Evolutionary conservation across 2,888 invertebrate species (phyloP).

Genomic region (Anthrax anthrax): DNA sequence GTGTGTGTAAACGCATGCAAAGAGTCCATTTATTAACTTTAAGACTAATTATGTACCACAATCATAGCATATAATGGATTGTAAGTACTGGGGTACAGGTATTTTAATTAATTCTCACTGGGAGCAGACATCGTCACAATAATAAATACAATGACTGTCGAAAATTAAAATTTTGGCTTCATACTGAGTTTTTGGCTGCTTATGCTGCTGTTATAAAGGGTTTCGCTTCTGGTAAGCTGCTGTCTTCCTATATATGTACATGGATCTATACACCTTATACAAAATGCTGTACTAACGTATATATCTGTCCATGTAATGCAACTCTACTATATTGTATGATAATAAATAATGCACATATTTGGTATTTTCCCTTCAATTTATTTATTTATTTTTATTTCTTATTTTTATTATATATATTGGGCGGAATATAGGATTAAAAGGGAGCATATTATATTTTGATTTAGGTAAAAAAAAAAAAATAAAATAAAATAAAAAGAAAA

Average conservation of each 20-base stretch:
- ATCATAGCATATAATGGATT: conserved; percentile 7
- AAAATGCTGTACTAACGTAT: not conserved
- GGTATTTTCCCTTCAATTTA: not conserved
- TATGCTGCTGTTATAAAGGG: not conserved
- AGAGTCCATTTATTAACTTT: conserved; percentile 3
- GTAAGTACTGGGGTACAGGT: conserved; percentile 8
- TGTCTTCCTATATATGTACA: too few species aligned
- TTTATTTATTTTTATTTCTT: not conserved
- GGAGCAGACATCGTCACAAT: conserved; percentile 4
- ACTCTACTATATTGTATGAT: too few species aligned
- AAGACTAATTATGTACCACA: conserved; percentile 9
- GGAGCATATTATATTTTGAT: too few species aligned
- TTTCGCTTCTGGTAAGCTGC: too few species aligned
- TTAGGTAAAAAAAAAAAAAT: not conserved
- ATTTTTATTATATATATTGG: not conserved
- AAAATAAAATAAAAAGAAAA: not conserved
- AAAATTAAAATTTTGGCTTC: conserved; percentile 2
- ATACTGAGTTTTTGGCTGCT: not conserved
- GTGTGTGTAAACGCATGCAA: too few species aligned
- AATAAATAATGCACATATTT: too few species aligned
- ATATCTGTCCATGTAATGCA: too few species aligned
- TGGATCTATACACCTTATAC: not conserved
- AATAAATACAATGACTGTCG: conserved; percentile 8
- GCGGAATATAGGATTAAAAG: not conserved
- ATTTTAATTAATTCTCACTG: conserved; percentile 11